phyloP scores from a whole-genome alignment of 2,113 vertebrate species.

The Protomyctophum bolini region DNA sequence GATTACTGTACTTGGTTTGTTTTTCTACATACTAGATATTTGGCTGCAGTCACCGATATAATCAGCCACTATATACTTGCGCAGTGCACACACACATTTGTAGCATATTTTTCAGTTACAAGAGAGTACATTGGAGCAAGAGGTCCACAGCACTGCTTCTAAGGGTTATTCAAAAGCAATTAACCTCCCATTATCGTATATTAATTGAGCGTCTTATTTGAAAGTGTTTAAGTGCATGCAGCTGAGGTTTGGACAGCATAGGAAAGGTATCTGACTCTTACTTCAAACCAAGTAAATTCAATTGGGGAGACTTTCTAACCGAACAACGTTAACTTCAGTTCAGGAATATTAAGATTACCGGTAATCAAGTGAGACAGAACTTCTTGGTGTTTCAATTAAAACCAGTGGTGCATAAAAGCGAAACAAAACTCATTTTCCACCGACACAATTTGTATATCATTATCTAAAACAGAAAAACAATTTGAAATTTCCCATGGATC shows the following conservation, averaged over 20 bases:
- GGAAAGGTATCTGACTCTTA: conserved; percentile 22
- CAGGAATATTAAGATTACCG: conserved; percentile 50
- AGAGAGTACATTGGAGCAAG: conserved; percentile 1
- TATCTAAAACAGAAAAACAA: conserved; percentile 33
- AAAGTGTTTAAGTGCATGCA: not conserved
- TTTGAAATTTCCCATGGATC: conserved; percentile 4
- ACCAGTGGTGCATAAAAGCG: conserved; percentile 41
- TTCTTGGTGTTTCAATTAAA: conserved; percentile 60
- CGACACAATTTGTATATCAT: conserved; percentile 43
- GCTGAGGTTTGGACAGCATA: conserved; percentile 15
- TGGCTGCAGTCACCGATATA: too few species aligned
- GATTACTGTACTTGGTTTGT: too few species aligned
- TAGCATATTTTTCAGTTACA: conserved; percentile 1
- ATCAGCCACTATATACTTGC: not conserved
- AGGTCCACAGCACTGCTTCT: conserved; percentile 20
- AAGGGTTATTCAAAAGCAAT: conserved; percentile 42
- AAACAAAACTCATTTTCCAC: conserved; percentile 40
- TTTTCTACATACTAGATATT: too few species aligned
- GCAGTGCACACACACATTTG: not conserved
- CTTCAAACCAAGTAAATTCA: conserved; percentile 17
- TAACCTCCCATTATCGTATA: conserved; percentile 41
- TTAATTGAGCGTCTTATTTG: conserved; percentile 37
- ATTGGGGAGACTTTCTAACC: conserved; percentile 16
- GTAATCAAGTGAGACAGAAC: conserved; percentile 38
- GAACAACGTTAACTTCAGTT: conserved; percentile 21